Evolutionary conservation across 1,140 invertebrate species (phyloP).

Genomic region (Zaprionus nigranus): DNA sequence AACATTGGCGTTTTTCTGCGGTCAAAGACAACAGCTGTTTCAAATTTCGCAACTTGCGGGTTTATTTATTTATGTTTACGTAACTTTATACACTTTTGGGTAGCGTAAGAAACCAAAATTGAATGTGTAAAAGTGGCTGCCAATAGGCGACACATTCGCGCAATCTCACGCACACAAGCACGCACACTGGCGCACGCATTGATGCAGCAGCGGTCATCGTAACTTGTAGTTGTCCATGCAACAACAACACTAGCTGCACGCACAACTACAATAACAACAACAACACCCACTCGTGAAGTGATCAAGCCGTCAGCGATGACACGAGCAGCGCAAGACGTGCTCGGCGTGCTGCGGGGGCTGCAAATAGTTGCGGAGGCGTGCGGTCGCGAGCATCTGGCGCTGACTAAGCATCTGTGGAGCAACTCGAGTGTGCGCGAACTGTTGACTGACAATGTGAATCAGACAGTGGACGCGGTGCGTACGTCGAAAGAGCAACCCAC

Average conservation of each 20-base stretch:
- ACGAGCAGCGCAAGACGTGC: constrained; percentile 85
- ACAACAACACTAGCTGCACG: not conserved
- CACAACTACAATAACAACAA: constrained; percentile 5
- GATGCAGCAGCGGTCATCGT: constrained; percentile 13
- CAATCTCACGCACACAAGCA: not conserved
- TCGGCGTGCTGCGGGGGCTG: constrained; percentile 87
- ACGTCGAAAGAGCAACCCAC: constrained; percentile 55
- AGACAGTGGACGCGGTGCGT: constrained; percentile 69
- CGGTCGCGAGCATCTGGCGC: constrained; percentile 86
- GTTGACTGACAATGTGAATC: constrained; percentile 83
- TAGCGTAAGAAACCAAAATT: constrained; percentile 11
- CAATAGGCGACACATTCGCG: constrained; percentile 2
- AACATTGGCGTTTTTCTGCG: constrained; percentile 20
- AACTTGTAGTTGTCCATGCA: constrained; percentile 3
- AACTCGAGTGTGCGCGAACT: constrained; percentile 87
- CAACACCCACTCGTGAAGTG: constrained; percentile 23
- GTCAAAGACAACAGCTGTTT: constrained; percentile 44
- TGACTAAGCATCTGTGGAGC: constrained; percentile 86
- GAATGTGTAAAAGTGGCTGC: not conserved
- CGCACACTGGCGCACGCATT: not conserved
- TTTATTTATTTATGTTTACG: constrained; percentile 53
- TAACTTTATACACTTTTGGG: constrained; percentile 31
- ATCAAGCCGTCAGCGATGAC: constrained; percentile 57
- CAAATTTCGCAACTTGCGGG: constrained; percentile 43
- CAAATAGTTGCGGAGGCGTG: constrained; percentile 87